A percentile compares a stretch with the other conserved stretches of the same genome.
Conservation (phyloP, 2,888 invertebrate species). For the Polydesmus complanatus region DNA sequence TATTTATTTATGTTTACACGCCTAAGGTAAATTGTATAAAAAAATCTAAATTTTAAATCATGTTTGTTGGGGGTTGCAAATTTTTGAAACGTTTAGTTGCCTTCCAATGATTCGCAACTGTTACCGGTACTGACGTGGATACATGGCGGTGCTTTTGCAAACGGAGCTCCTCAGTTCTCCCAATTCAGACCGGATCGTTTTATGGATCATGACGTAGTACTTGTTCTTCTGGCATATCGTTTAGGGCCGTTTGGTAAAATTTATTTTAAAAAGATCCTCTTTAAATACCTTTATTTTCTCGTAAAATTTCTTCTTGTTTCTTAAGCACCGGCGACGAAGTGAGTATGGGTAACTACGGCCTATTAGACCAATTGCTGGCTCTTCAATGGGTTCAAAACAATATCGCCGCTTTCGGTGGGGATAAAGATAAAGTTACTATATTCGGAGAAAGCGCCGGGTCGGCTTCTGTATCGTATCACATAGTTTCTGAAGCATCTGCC, state of each 20-base stretch:
- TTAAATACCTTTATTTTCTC: no score
- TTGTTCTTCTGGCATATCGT: constrained; percentile 20
- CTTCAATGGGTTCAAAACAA: constrained; percentile 14
- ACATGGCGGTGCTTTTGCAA: constrained; percentile 5
- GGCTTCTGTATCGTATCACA: constrained; percentile 3
- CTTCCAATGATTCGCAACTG: neutral
- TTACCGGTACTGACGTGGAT: constrained; percentile 4
- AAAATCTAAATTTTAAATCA: no score
- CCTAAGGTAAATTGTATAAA: neutral
- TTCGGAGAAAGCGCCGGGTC: constrained; percentile 15
- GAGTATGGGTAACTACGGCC: constrained; percentile 9
- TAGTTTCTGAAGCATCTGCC: constrained; percentile 3
- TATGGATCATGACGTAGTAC: constrained; percentile 14
- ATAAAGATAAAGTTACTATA: constrained; percentile 7
- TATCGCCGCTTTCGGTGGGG: constrained; percentile 11
- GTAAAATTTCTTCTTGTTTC: no score
- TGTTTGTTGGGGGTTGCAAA: no score
- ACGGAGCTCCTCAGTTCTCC: neutral
- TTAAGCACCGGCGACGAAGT: constrained; percentile 11
- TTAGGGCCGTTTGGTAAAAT: constrained; percentile 20
- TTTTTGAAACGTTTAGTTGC: neutral
- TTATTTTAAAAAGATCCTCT: no score
- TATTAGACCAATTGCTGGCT: constrained; percentile 10
- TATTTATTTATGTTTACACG: constrained; percentile 2
- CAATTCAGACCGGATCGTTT: neutral